Conservation (phyloP, 2,797 vertebrate species). For the Enoplosus armatus region DNA sequence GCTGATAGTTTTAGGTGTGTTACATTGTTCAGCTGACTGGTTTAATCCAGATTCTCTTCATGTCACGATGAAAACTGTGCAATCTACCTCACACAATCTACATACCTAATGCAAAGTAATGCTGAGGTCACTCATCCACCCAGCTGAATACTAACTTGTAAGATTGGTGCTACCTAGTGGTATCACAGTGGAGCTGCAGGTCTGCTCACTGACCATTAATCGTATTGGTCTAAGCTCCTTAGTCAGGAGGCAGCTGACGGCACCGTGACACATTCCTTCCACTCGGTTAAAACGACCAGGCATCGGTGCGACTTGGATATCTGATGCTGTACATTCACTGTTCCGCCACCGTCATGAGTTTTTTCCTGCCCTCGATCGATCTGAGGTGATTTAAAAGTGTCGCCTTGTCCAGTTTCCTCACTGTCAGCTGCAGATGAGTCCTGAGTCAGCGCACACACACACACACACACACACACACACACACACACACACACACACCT, state of each 20-base stretch:
- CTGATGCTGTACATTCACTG: conserved; percentile 9
- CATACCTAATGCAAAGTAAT: not conserved
- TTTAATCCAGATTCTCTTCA: too few species aligned
- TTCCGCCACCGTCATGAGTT: not conserved
- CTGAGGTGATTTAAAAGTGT: not conserved
- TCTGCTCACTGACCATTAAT: conserved; percentile 37
- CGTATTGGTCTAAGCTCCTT: conserved; percentile 59
- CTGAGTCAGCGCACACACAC: not conserved
- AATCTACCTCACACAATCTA: not conserved
- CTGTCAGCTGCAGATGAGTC: not conserved
- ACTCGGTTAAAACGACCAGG: conserved; percentile 36
- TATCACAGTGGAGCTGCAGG: conserved; percentile 13
- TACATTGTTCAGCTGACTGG: too few species aligned
- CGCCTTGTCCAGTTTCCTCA: not conserved
- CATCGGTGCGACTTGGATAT: conserved; percentile 22
- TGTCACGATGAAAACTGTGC: not conserved
- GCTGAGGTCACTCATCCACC: not conserved
- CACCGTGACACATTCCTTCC: conserved; percentile 54
- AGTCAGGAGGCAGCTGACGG: conserved; percentile 57
- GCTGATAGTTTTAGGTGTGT: too few species aligned
- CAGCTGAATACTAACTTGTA: not conserved
- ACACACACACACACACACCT: not conserved
- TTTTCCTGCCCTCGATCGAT: not conserved
- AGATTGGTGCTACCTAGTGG: conserved; percentile 58
- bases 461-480: not conserved